These are phyloP conservation scores for Drosophila kambysellisi DNA, from an alignment of 2,888 invertebrate species.

Conservation along the genomic window DNA sequence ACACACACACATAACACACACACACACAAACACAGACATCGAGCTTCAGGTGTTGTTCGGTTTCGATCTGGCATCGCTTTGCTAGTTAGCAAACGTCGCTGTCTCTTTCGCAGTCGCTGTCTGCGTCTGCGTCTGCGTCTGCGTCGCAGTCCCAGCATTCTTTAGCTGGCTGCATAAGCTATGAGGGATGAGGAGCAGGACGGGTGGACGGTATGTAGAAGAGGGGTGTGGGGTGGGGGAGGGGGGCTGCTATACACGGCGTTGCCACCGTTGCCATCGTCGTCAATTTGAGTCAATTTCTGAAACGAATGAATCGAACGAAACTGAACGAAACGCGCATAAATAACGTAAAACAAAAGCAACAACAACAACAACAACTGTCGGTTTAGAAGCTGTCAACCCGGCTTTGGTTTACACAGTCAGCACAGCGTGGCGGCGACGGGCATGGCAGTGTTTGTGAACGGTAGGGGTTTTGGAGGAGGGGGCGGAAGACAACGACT, in stretches of 20 bases:
- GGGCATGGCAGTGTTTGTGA: neutral
- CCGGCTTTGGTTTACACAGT: slow-evolving; percentile 42
- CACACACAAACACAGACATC: slow-evolving; percentile 17
- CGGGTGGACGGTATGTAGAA: too few relatives aligned
- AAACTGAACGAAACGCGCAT: slow-evolving; percentile 76
- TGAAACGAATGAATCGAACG: slow-evolving; percentile 73
- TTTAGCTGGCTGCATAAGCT: slow-evolving; percentile 42
- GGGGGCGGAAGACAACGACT: slow-evolving; percentile 50
- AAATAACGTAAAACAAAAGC: slow-evolving; percentile 69
- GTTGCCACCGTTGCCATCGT: slow-evolving; percentile 40
- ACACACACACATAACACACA: slow-evolving; percentile 18
- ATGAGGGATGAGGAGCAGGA: neutral
- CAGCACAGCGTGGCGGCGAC: slow-evolving; percentile 20
- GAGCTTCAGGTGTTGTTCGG: slow-evolving; percentile 77
- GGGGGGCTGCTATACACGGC: slow-evolving; percentile 10
- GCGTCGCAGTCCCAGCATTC: slow-evolving; percentile 61
- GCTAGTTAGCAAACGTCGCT: slow-evolving; percentile 73
- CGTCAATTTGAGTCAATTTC: slow-evolving; percentile 79
- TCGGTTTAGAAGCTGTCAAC: slow-evolving; percentile 41
- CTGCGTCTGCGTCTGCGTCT: slow-evolving; percentile 31
- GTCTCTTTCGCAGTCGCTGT: slow-evolving; percentile 18
- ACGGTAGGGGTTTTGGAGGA: neutral
- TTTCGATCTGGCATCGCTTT: slow-evolving; percentile 65
- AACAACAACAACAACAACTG: slow-evolving; percentile 26
- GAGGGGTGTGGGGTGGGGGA: neutral